A percentile compares a stretch with the other conserved stretches of the same genome.
Conservation (phyloP, 2,888 invertebrate species). For the Machimus rusticus region DNA sequence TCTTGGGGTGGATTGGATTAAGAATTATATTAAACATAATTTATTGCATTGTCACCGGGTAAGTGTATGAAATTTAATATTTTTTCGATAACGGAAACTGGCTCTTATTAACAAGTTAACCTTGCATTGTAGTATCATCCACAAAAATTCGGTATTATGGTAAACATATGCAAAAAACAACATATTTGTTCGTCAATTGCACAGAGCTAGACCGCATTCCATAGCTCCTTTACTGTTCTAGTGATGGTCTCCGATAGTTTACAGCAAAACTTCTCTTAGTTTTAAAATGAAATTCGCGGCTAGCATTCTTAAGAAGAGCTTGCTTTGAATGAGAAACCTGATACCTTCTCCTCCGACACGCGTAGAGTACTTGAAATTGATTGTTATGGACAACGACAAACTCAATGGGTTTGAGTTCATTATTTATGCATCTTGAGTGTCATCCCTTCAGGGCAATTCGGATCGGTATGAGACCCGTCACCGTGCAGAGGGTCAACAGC, state of each 20-base stretch:
- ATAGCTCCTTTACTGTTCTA: neutral
- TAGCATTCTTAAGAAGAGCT: neutral
- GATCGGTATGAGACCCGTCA: neutral
- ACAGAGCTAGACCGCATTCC: neutral
- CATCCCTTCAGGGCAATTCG: neutral
- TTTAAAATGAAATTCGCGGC: neutral
- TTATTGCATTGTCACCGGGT: too few relatives aligned
- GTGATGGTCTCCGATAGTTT: neutral
- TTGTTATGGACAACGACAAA: constrained; percentile 20
- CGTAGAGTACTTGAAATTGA: constrained; percentile 1
- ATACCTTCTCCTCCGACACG: neutral
- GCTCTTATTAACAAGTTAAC: too few relatives aligned
- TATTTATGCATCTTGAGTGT: constrained; percentile 42
- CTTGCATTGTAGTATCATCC: too few relatives aligned
- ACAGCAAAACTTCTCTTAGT: neutral
- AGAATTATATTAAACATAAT: too few relatives aligned
- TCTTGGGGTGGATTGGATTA: too few relatives aligned
- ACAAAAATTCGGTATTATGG: neutral
- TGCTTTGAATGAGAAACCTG: neutral
- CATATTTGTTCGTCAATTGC: neutral
- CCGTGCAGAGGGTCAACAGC: neutral
- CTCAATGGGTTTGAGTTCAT: constrained; percentile 15
- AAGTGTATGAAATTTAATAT: too few relatives aligned
- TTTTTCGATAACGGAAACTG: too few relatives aligned
- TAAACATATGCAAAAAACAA: neutral